Base-by-base conservation (phyloP, 2,888 invertebrate genomes). In the Laspeyria flexula region DNA sequence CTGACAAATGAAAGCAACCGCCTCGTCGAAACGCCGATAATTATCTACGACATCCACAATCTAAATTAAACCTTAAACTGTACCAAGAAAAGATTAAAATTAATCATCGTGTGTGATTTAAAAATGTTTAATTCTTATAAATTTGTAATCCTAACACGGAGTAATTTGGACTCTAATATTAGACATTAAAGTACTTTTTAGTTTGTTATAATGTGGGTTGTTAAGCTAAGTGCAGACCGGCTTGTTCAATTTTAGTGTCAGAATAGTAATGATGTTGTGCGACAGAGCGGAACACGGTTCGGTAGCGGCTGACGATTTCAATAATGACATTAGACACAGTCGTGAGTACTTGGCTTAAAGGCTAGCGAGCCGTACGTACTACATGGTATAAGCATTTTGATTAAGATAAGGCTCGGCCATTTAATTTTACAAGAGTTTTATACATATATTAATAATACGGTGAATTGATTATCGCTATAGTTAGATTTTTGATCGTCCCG, bases 261-360 rank as follows among this genome's bases (percentile, higher is more conserved):
- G 58, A 67, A 61, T 63, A 68, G 75, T 75, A 74, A 74, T 74
- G 70, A 77, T 71, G 60, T 65, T 67, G 71, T 53, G 73, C 75
- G 83, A 81, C 83, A 79, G 63, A 73, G 66, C 74, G 83, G 81
- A 83, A 84, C 79, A 79, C 75, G 74, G 76, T 68, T 76, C 86
- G 79, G 88, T 86, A 87, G 88, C 88, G 69, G 76, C 67, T 73
- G 85, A 81, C 83, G 82, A 86, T 84, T 80, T 81, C 83, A 83
- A 82, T 88, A 87, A 85, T 80, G 84, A 82, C 85, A 85, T 88
- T 83, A 87, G 85, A 77, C 77, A 77, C 77, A 77, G 83, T 83
- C 84, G 86, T 86, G 83, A 86, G 77, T 73, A 78, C 81, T 86
- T 77, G 40, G 29, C 11, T 39, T 41, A 29, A 75, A 80, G 78